phyloP scores from a whole-genome alignment of 1,140 invertebrate species.

The Pachypeltis micranthus region DNA sequence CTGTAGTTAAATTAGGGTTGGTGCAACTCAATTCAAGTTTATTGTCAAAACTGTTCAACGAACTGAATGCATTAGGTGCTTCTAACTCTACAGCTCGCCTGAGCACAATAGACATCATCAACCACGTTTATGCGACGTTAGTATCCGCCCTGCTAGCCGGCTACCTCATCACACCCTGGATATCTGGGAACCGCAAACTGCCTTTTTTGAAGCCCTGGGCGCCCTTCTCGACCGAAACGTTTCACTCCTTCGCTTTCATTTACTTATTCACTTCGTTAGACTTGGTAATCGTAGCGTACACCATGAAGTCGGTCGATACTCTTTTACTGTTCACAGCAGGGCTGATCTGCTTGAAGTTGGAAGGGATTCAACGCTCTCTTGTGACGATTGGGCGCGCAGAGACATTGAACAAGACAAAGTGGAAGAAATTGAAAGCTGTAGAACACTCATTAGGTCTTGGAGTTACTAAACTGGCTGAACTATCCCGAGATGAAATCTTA shows the following conservation, averaged over 20 bases:
- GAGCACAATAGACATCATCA: neutral
- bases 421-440: neutral
- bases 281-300: slow-evolving; percentile 5
- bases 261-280: neutral
- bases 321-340: slow-evolving; percentile 14
- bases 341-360: slow-evolving; percentile 16
- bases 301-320: slow-evolving; percentile 11
- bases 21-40: slow-evolving; percentile 1
- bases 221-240: slow-evolving; percentile 1
- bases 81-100: slow-evolving; percentile 2
- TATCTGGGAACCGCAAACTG: slow-evolving; percentile 3
- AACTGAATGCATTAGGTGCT: slow-evolving; percentile 10
- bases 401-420: slow-evolving; percentile 9
- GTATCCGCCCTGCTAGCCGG: neutral
- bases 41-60: slow-evolving; percentile 9
- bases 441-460: slow-evolving; percentile 5
- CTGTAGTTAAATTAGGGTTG: neutral
- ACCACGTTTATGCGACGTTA: neutral
- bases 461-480: slow-evolving; percentile 2
- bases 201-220: slow-evolving; percentile 14
- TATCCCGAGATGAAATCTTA: slow-evolving; percentile 14
- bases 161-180: neutral
- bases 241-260: neutral
- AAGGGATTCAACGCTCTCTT: slow-evolving; percentile 4
- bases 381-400: slow-evolving; percentile 1